Base-by-base conservation (phyloP, 2,888 invertebrate species). In the Drosophila kuntzei region DNA sequence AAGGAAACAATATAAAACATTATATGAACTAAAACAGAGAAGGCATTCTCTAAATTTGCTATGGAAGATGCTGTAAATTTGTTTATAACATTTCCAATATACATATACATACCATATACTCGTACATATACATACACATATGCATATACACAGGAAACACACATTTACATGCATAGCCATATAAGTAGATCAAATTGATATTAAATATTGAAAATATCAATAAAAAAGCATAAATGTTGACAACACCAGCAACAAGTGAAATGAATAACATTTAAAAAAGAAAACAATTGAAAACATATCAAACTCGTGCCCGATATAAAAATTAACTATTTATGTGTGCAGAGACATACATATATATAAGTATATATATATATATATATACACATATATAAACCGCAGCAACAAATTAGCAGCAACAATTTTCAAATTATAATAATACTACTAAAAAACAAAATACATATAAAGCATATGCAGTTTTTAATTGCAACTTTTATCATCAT, bases 241-340 rank as follows among this genome's bases (percentile, higher is more conserved):
- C 34, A 47, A 27, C 34, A 43, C 50, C 59, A 54, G 22, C 37
- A 63, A 63, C 66, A 67, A 66, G 73, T 62, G 65, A 64, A 79
- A 76, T 54, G 51, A 73, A 50, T 51, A 67, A 65, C 47, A 73
- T 79, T 74, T 44, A 32, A 47, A 57, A 46, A 46, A 34, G 12
- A 54, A 74, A 71, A 79, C 81, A 82, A 82, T 91, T 92, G 90
- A 91, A 92, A 92, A 92, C 92, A 92, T 92, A 92, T 92, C 92
- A 92, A 91, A 89, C 90, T 92, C 90, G 92, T 92, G 92, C 92
- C 92, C 92, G 92, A 91, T 70, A 76, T 63, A 74, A 67, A 67
- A 61, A 80, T 66, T 66, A 82, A 77, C 62, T 77, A 77, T 80
- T 81, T 74, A 80, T 54, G 29, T 79, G 78, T 70, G 75, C 54